These are phyloP conservation scores for Agrenia bidenticulata DNA, from an alignment of 2,888 invertebrate genomes.

Conservation along the genomic window DNA sequence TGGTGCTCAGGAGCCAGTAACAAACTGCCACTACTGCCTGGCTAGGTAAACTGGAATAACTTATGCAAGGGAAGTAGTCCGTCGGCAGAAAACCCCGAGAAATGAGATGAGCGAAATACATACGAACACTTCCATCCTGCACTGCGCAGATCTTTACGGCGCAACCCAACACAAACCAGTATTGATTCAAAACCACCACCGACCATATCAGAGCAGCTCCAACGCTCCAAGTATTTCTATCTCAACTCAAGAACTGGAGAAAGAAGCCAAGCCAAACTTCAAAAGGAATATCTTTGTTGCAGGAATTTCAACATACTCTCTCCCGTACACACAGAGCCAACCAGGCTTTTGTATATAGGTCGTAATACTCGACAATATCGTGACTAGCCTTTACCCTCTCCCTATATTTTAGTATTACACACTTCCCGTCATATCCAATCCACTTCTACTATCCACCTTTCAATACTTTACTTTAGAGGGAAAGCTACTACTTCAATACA, in stretches of 20 bases:
- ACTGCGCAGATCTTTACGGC: slow-evolving; percentile 45
- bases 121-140: slow-evolving; percentile 13
- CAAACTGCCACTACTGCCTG: slow-evolving; percentile 10
- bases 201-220: not conserved
- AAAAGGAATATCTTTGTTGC: too few relatives aligned
- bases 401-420: too few relatives aligned
- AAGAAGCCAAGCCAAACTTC: too few relatives aligned
- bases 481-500: too few relatives aligned
- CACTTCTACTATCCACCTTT: too few relatives aligned
- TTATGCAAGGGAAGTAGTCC: slow-evolving; percentile 22
- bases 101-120: not conserved
- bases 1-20: slow-evolving; percentile 1
- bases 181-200: slow-evolving; percentile 38
- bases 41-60: slow-evolving; percentile 23
- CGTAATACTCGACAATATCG: too few relatives aligned
- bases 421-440: too few relatives aligned
- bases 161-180: slow-evolving; percentile 47
- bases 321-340: not conserved
- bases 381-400: too few relatives aligned
- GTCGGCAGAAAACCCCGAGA: slow-evolving; percentile 3
- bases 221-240: not conserved
- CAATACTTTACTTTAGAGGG: too few relatives aligned
- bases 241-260: too few relatives aligned
- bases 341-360: too few relatives aligned
- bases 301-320: not conserved